Percentiles rank a stretch among this genome's conserved stretches.
Conservation (phyloP, 1,140 invertebrate genomes). For the Halesus radiatus region DNA sequence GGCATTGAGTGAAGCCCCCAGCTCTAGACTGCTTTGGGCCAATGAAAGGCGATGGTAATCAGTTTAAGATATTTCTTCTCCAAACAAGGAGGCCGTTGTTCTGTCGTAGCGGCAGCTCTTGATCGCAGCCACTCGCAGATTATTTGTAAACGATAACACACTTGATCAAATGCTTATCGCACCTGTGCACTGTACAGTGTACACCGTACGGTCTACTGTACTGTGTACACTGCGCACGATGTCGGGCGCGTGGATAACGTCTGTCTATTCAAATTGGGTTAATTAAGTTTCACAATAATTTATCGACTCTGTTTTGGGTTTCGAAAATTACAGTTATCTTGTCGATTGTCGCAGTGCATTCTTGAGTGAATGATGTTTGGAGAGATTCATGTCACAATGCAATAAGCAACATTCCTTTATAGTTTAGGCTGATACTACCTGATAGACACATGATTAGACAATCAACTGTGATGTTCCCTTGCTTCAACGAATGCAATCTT, state of each 20-base stretch:
- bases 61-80: not conserved
- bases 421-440: no score
- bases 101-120: constrained; percentile 5
- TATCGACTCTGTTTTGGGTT: not conserved
- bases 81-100: constrained; percentile 14
- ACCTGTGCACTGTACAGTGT: not conserved
- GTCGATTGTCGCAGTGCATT: not conserved
- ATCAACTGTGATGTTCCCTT: no score
- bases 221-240: not conserved
- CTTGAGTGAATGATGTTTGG: no score
- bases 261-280: constrained; percentile 22
- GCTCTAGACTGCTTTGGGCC: not conserved
- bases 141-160: constrained; percentile 2
- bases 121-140: constrained; percentile 20
- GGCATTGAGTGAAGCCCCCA: not conserved
- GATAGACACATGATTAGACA: no score
- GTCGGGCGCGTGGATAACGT: constrained; percentile 3
- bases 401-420: no score
- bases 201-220: not conserved
- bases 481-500: no score
- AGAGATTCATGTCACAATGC: no score
- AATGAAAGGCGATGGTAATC: constrained; percentile 29
- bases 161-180: constrained; percentile 6
- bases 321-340: not conserved
- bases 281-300: constrained; percentile 16